phyloP scores from a whole-genome alignment of 37 sponge, comb jelly and placozoan genomes.

The Agelas oroides region DNA sequence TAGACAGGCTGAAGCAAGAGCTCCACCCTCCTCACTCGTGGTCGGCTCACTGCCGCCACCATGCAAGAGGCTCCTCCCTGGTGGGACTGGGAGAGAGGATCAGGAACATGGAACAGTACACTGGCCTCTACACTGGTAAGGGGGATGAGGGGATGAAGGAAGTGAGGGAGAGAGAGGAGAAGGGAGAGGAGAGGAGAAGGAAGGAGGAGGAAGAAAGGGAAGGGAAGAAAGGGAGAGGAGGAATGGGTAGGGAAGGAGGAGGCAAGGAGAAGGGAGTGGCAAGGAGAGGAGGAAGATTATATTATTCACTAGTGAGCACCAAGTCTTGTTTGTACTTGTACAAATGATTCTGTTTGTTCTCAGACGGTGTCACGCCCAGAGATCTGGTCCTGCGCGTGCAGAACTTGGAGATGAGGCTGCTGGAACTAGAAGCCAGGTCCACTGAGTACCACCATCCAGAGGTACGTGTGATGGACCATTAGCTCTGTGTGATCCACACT shows the following conservation, averaged over 20 bases:
- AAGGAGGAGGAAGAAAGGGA: no score
- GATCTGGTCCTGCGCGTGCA: conserved; percentile 51
- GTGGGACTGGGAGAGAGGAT: conserved; percentile 45
- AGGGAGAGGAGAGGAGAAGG: no score
- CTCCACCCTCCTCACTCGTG: neutral
- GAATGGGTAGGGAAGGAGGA: no score
- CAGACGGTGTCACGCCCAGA: conserved; percentile 26
- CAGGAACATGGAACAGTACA: conserved; percentile 41
- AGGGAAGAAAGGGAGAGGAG: no score
- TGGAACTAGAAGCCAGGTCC: conserved; percentile 43
- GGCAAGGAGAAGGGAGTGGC: no score
- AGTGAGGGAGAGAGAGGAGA: neutral
- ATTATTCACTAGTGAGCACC: no score
- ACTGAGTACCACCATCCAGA: conserved; percentile 26
- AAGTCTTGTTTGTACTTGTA: no score
- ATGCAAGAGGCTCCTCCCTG: neutral
- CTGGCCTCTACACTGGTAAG: conserved; percentile 30
- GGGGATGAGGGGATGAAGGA: neutral
- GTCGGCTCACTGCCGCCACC: neutral
- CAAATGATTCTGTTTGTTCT: no score
- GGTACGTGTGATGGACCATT: neutral
- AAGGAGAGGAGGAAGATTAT: no score
- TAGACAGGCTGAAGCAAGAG: conserved; percentile 46
- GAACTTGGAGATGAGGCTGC: conserved; percentile 42
- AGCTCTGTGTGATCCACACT: neutral